Base-by-base conservation (phyloP, 2,888 invertebrate genomes). In the Epirrhoe tristata region DNA sequence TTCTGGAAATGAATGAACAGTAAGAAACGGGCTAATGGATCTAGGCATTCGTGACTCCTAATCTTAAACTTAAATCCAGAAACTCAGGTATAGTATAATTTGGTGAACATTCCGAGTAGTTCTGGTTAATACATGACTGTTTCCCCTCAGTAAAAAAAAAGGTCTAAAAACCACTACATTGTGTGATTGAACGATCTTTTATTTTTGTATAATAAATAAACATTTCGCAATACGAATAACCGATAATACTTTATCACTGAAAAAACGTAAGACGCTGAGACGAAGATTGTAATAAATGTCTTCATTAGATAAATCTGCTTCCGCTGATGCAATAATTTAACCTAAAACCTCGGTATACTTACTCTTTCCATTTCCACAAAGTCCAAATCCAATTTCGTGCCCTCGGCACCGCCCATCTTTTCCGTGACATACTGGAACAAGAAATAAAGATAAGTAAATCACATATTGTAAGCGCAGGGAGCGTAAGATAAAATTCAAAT, bases 331-430 rank as follows among this genome's bases (percentile, higher is more conserved):
- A 63, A 66, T 67, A 56, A 69, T 48, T 50, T 10, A 57, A 58
- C 62, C 58, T 14, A 65, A 62, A 63, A 46, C 51, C 56, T 56
- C 34, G 14, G 32, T 36, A 58, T 64, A 94, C 96, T 95, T 94
- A 99, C 98, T 94, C 98, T 97, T 95, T 99, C 99, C 99, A 99
- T 99, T 88, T 99, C 99, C 94, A 98, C 95, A 90, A 99, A 99
- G 85, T 99, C 99, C 93, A 99, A 96, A 94, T 99, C 99, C 86
- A 99, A 95, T 94, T 99, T 99, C 79, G 99, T 99, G 92, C 99
- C 99, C 94, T 99, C 99, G 77, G 99, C 99, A 89, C 99, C 99
- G 74, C 99, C 99, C 96, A 99, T 99, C 94, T 99, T 99, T 94
- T 99, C 99, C 88, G 99, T 99, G 95, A 99, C 97, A 96, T 99